Evolutionary conservation across 1,140 invertebrate species (phyloP), one percentile per base, ranked within the genome.

Genomic region (Drosophila baimaii): DNA sequence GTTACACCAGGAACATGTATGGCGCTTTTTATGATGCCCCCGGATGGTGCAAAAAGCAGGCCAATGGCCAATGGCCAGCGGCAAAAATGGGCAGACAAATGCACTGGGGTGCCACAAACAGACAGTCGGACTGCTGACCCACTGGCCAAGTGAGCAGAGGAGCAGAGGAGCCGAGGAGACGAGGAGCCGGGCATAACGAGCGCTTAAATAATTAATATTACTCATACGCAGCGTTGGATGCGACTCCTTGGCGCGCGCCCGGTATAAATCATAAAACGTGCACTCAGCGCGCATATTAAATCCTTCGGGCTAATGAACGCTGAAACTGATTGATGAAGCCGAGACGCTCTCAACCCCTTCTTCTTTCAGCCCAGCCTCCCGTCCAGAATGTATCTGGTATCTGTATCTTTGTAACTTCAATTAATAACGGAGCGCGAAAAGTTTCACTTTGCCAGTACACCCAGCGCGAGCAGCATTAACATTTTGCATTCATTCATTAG

Each of bases 131-230:
- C 57, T 25, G 10, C 33, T 69, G 65, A 68, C 56, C 51, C 62
- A 68, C 77, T 79, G 77, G 27, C 49, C 71, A 85, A 85, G 82
- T 84, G 81, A 79, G 61, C 81, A 77, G 47, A 73, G 76, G 74
- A 79, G 57, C 71, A 56, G 58, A 65, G 77, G 12, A 33, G 0
- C 29, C 8, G 0, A 8, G 27, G 81, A 77, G 57, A 74, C 79
- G 47, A 69, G 68, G 13, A 52, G 29, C 23, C 17, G 23, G 44
- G 57, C 61, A 81, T 89, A 89, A 89, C 84, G 84, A 89, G 84
- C 63, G 74, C 80, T 89, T 89, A 81, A 89, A 89, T 89, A 89
- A 89, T 89, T 84, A 89, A 89, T 89, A 89, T 89, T 83, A 75
- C 84, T 89, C 77, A 79, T 74, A 79, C 77, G 77, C 75, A 79